These are phyloP conservation scores for Cecropterus lyciades DNA, from an alignment of 1,140 invertebrate species.

Conservation along the genomic window DNA sequence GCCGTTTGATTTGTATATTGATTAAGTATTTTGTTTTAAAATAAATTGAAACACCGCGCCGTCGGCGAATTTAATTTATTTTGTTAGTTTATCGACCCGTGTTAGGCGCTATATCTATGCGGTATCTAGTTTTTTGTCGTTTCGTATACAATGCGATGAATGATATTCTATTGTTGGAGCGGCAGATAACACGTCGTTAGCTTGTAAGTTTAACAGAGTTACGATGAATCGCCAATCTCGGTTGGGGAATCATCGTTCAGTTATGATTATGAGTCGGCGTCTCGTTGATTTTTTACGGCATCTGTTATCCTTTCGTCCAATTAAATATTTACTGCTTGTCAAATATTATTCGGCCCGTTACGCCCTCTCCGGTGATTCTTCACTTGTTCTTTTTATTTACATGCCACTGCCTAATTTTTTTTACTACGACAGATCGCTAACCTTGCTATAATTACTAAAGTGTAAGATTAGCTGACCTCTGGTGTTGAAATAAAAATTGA, in stretches of 20 bases:
- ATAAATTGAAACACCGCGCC: constrained; percentile 65
- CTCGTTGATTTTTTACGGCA: constrained; percentile 53
- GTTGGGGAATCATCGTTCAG: constrained; percentile 41
- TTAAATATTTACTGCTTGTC: constrained; percentile 68
- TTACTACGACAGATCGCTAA: constrained; percentile 54
- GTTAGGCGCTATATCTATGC: constrained; percentile 51
- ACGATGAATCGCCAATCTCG: constrained; percentile 61
- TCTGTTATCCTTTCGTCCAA: constrained; percentile 59
- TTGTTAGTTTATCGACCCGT: constrained; percentile 53
- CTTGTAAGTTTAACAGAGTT: constrained; percentile 62
- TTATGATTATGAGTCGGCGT: constrained; percentile 54
- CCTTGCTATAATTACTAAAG: constrained; percentile 40
- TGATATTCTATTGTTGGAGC: constrained; percentile 68
- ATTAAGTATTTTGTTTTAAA: constrained; percentile 67
- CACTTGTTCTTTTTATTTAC: constrained; percentile 57
- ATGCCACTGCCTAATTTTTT: constrained; percentile 51
- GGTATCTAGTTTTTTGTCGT: constrained; percentile 55
- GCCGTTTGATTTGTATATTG: constrained; percentile 71
- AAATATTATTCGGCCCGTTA: constrained; percentile 63
- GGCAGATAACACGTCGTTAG: constrained; percentile 59
- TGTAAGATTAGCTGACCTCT: constrained; percentile 35
- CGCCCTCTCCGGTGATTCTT: constrained; percentile 50
- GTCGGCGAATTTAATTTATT: constrained; percentile 67
- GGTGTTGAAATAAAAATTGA: constrained; percentile 26
- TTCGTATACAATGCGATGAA: constrained; percentile 52